Evolutionary conservation across 2,888 invertebrate species (phyloP), one percentile per base, ranked within the genome.

Genomic region (Cosmorhoe ocellata): DNA sequence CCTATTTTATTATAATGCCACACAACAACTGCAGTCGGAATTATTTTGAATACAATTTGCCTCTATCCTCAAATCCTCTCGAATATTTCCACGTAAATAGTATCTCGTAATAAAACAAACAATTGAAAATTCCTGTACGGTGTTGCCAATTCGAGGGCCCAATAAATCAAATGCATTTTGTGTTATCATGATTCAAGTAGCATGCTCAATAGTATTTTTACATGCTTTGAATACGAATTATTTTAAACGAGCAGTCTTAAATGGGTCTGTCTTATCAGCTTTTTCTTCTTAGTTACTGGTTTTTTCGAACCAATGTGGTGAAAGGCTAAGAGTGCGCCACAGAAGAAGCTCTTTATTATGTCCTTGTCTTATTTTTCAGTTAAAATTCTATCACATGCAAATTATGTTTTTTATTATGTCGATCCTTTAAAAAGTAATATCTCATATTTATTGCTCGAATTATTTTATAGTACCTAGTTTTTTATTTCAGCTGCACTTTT

Each of bases 121-220:
- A 64, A 61, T 61, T 50, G 58, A 56, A 58, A 63, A 67, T 67
- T 61, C 64, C 57, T 42, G 43, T 46, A 44, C 53, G 42, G 56
- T 61, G 55, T 53, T 59, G 53, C 59, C 56, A 63, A 63, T 69
- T 69, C 69, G 64, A 71, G 61, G 60, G 66, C 56, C 56, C 38
- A 50, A 59, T 69, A 67, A 69, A 67, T 65, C 67, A 66, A 57
- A 51, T 55, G 55, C 59, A 43, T 59, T 61, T 65, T 60, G 63
- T 63, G 64, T 67, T 63, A 59, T 66, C 62, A 66, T 57, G 59
- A 61, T 58, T 58, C 60, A 51, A 58, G 56, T 55, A 55, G 46
- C 47, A 52, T 49, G 41, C 48, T 32, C 41, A 31, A 49, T 54
- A 47, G 57, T 51, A 49, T 47, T 52, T 51, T 56, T 49, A 48